Conservation (phyloP, 2,113 vertebrate genomes). For the Poeciliopsis occidentalis region DNA sequence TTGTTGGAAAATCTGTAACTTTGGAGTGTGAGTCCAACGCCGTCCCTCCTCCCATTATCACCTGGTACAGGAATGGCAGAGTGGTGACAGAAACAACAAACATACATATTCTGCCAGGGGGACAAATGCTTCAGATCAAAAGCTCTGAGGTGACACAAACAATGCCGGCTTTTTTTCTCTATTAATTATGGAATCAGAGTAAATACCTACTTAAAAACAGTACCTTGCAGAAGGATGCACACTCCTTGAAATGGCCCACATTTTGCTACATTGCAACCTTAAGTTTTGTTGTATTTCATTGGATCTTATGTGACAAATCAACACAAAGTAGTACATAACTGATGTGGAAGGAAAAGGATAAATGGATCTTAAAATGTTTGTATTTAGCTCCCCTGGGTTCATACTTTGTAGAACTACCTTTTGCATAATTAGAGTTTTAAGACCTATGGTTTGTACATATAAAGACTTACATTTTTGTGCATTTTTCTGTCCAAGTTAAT, state of each 20-base stretch:
- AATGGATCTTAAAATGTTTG: background rate
- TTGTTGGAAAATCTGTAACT: constrained; percentile 77
- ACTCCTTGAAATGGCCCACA: background rate
- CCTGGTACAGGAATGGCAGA: constrained; percentile 92
- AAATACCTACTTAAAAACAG: background rate
- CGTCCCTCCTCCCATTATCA: constrained; percentile 88
- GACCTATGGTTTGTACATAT: background rate
- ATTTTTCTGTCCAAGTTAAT: background rate
- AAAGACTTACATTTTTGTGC: background rate
- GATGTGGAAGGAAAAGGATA: background rate
- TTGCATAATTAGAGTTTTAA: too few species aligned
- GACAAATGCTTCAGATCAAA: constrained; percentile 85
- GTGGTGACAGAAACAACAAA: constrained; percentile 80
- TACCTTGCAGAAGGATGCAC: background rate
- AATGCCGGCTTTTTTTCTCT: background rate
- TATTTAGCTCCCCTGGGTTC: too few species aligned
- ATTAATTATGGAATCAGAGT: background rate
- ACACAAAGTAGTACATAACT: background rate
- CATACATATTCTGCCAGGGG: constrained; percentile 76
- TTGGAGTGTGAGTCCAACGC: constrained; percentile 92
- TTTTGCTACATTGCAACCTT: background rate
- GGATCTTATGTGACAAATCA: background rate
- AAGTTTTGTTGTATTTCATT: background rate
- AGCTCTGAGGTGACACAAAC: constrained; percentile 83
- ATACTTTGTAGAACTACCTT: background rate